A percentile compares a stretch with the other conserved stretches of the same genome.
phyloP scores from a whole-genome alignment of 2,888 invertebrate genomes.

The Crematogaster levior region DNA sequence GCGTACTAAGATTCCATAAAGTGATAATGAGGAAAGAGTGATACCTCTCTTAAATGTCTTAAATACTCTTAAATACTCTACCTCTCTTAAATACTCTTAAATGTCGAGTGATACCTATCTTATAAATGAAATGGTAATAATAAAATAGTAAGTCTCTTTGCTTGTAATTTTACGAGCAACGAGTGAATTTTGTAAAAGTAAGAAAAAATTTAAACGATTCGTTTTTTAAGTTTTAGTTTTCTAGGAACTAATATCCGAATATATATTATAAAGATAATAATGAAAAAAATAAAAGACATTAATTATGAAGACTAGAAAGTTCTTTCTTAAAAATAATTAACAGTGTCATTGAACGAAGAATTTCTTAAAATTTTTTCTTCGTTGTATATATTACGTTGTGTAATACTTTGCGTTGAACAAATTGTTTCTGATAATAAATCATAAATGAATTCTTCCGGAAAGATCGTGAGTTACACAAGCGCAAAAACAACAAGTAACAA shows the following conservation, averaged over 20 bases:
- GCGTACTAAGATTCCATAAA: conserved; percentile 35
- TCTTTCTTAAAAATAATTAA: not conserved
- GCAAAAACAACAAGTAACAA: conserved; percentile 62
- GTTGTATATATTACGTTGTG: not conserved
- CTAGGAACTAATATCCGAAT: not conserved
- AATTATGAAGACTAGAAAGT: not conserved
- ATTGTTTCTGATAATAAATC: conserved; percentile 10
- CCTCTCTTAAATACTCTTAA: no score
- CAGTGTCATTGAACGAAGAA: not conserved
- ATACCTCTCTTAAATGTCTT: no score
- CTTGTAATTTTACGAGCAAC: not conserved
- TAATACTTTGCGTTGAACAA: not conserved
- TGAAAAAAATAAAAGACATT: not conserved
- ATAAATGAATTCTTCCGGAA: conserved; percentile 1
- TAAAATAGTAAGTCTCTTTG: not conserved
- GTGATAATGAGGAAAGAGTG: conserved; percentile 25
- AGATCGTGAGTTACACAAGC: not conserved
- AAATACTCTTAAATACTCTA: no score
- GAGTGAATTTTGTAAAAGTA: not conserved
- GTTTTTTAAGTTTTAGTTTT: not conserved
- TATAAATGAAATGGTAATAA: not conserved
- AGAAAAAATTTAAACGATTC: not conserved
- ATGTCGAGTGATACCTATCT: no score
- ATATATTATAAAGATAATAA: not conserved
- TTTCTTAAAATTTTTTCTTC: not conserved